phyloP scores from a whole-genome alignment of 2,113 vertebrate genomes.

The Mola mola region DNA sequence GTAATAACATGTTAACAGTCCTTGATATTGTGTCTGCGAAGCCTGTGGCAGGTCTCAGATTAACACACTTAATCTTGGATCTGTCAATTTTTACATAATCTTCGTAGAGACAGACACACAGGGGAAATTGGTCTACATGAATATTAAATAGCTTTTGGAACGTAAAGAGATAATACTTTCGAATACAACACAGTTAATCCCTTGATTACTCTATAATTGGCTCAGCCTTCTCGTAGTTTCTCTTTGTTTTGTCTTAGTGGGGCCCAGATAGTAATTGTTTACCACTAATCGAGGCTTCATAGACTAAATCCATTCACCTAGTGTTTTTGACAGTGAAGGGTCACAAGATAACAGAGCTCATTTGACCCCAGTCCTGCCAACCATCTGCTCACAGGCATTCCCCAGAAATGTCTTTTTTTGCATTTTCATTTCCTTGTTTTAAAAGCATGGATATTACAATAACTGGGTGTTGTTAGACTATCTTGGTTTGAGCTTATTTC shows the following conservation, averaged over 20 bases:
- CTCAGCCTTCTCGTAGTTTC: not conserved
- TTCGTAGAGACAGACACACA: not conserved
- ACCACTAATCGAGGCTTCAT: not conserved
- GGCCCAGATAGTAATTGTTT: slow-evolving; percentile 6
- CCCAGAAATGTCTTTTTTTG: slow-evolving; percentile 3
- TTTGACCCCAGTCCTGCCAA: slow-evolving; percentile 14
- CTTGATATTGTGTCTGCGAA: not conserved
- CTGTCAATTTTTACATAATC: not conserved
- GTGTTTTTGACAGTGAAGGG: slow-evolving; percentile 6
- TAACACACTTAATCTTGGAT: not conserved
- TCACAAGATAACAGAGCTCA: slow-evolving; percentile 16
- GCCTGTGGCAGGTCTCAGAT: not conserved
- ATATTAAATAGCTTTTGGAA: not conserved
- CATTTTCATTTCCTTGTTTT: not conserved
- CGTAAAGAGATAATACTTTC: not conserved
- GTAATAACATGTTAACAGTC: too few species aligned
- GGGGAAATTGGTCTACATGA: not conserved
- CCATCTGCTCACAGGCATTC: slow-evolving; percentile 22
- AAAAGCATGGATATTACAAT: not conserved
- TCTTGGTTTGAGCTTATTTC: too few species aligned
- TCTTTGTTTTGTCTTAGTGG: not conserved
- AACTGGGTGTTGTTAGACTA: too few species aligned
- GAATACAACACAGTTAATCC: not conserved
- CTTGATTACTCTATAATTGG: not conserved
- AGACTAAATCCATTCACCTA: slow-evolving; percentile 16